phyloP scores from a whole-genome alignment of 2,113 vertebrate species.

The Brachyhypopomus occidentalis region DNA sequence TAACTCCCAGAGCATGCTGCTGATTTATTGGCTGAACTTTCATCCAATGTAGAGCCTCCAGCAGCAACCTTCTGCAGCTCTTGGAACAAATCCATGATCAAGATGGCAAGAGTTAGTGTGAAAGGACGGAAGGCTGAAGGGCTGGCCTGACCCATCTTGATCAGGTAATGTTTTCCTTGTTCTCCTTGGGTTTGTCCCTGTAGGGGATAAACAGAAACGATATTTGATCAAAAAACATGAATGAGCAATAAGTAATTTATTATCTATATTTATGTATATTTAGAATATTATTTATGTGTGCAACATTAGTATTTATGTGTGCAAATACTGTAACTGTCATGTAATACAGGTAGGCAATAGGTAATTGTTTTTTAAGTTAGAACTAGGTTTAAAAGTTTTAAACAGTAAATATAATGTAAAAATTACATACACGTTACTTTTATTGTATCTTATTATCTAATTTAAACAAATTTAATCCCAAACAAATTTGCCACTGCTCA shows the following conservation, averaged over 20 bases:
- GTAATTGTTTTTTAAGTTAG: too few species aligned
- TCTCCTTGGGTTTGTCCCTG: slow-evolving; percentile 65
- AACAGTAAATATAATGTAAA: too few species aligned
- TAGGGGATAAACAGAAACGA: slow-evolving; percentile 43
- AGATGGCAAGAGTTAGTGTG: slow-evolving; percentile 67
- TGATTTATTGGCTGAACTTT: slow-evolving; percentile 62
- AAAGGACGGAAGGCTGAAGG: slow-evolving; percentile 48
- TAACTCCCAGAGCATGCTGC: slow-evolving; percentile 78
- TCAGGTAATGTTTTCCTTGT: slow-evolving; percentile 47
- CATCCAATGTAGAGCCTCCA: slow-evolving; percentile 39
- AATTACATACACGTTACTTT: too few species aligned
- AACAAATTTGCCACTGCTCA: too few species aligned
- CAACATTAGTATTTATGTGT: too few species aligned
- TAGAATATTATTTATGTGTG: too few species aligned
- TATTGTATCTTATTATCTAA: too few species aligned
- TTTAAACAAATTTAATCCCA: too few species aligned
- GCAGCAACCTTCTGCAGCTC: slow-evolving; percentile 57
- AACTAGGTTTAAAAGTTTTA: background rate
- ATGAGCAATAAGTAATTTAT: background rate
- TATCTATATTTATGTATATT: too few species aligned
- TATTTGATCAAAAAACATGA: background rate
- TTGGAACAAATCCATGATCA: slow-evolving; percentile 69
- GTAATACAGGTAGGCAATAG: too few species aligned
- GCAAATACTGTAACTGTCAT: too few species aligned
- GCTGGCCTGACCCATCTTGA: slow-evolving; percentile 72